Evolutionary conservation across 2,888 invertebrate species (phyloP), one percentile per base, ranked within the genome.

Genomic region (Tigriopus californicus): DNA sequence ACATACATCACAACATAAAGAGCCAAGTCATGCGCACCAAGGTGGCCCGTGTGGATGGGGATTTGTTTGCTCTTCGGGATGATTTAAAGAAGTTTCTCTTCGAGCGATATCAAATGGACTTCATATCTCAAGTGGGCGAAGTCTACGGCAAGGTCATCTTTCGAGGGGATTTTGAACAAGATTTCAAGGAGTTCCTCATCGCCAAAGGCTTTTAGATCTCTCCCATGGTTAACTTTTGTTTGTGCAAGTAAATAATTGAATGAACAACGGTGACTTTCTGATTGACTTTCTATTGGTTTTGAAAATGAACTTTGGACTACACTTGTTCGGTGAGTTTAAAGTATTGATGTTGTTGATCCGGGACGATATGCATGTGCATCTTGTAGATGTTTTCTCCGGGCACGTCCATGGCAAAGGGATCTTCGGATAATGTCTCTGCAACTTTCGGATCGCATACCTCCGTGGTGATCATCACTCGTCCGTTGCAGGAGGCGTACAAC

Each of bases 391-490:
- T 58, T 3, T 24, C 11, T 22, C 33, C 42, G 8, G 42, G 33
- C 10, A 12, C 1, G 15, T 42, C 42, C 18, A n/a, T 25, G 18
- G 41, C n/a, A n/a, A 40, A 42, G 1, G 44, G n/a, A 22, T 42
- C 15, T 15, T 13, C 13, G 15, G n/a, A 44, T 44, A 12, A 18
- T 22, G 15, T 15, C 13, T 46, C 33, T 10, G 33, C 49, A 12
- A 46, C 15, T 12, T 58, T 40, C 15, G 49, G 49, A 15, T 48
- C 24, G 18, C 25, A 24, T 12, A 20, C 13, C 18, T 58, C 58
- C 1, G 49, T 49, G 18, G 58, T 58, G 20, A 58, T 49, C 40
- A 58, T 58, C 11, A 58, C 58, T 49, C 58, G 24, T 33, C 58
- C 58, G 15, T 48, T n/a, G 40, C 40, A 40, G 10, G 10, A n/a